These are phyloP conservation scores for Epiblema foenella DNA, from an alignment of 2,888 invertebrate genomes.

Conservation along the genomic window DNA sequence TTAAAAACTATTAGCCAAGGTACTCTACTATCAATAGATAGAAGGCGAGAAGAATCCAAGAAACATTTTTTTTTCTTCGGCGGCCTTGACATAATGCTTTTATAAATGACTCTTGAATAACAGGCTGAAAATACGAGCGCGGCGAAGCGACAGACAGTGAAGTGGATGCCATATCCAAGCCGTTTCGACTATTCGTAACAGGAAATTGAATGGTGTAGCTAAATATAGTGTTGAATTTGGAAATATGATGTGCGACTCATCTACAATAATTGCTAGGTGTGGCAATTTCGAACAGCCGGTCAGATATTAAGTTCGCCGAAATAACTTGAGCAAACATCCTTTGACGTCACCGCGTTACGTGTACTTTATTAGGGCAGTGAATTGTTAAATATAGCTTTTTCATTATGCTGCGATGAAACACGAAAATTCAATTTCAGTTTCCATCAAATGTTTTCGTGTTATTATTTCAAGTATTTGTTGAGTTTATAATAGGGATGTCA, in stretches of 20 bases:
- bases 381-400: conserved; percentile 32
- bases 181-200: conserved; percentile 18
- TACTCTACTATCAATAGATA: conserved; percentile 23
- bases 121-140: conserved; percentile 26
- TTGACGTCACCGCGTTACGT: conserved; percentile 60
- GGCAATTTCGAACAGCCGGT: conserved; percentile 41
- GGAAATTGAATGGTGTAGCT: conserved; percentile 24
- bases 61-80: conserved; percentile 13
- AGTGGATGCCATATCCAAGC: conserved; percentile 20
- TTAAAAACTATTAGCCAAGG: conserved; percentile 25
- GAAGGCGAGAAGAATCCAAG: not conserved
- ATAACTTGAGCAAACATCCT: conserved; percentile 58
- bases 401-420: conserved; percentile 14
- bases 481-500: too few relatives aligned
- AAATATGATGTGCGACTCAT: not conserved
- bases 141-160: conserved; percentile 12
- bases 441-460: conserved; percentile 10
- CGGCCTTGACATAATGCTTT: conserved; percentile 32
- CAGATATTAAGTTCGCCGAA: conserved; percentile 57
- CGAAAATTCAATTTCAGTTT: conserved; percentile 8
- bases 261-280: not conserved
- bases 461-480: not conserved
- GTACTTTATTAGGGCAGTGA: conserved; percentile 33
- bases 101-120: conserved; percentile 24
- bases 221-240: conserved; percentile 10